These are phyloP conservation scores for Brachionus sp. DNA, from an alignment of 1,140 invertebrate genomes.

Conservation along the genomic window DNA sequence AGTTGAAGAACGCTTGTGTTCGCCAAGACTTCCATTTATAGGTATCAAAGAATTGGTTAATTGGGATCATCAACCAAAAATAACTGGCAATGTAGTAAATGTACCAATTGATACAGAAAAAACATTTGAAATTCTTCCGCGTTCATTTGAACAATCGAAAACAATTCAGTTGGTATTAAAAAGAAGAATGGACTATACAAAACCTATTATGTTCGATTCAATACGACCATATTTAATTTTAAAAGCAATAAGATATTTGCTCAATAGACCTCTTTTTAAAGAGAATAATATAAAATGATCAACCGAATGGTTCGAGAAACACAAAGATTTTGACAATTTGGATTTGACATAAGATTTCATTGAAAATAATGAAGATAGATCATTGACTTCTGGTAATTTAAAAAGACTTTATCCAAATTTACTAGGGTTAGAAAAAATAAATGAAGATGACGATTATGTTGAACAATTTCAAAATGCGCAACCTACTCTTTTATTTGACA, in stretches of 20 bases:
- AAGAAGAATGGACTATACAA: not conserved
- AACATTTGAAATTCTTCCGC: not conserved
- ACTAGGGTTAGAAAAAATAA: not conserved
- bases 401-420: not conserved
- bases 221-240: not conserved
- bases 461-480: not conserved
- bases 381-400: not conserved
- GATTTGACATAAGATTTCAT: not conserved
- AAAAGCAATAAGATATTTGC: not conserved
- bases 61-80: slow-evolving; percentile 2
- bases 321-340: not conserved
- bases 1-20: not conserved
- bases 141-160: not conserved
- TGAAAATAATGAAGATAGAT: not conserved
- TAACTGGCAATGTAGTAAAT: not conserved
- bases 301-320: not conserved
- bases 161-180: not conserved
- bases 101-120: slow-evolving; percentile 21
- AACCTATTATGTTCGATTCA: not conserved
- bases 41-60: not conserved
- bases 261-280: not conserved
- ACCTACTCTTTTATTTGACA: not conserved
- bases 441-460: slow-evolving; percentile 2
- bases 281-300: not conserved
- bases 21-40: not conserved